Evolutionary conservation across 2,113 vertebrate genomes (phyloP).

Genomic region (Corvus moneduloides): DNA sequence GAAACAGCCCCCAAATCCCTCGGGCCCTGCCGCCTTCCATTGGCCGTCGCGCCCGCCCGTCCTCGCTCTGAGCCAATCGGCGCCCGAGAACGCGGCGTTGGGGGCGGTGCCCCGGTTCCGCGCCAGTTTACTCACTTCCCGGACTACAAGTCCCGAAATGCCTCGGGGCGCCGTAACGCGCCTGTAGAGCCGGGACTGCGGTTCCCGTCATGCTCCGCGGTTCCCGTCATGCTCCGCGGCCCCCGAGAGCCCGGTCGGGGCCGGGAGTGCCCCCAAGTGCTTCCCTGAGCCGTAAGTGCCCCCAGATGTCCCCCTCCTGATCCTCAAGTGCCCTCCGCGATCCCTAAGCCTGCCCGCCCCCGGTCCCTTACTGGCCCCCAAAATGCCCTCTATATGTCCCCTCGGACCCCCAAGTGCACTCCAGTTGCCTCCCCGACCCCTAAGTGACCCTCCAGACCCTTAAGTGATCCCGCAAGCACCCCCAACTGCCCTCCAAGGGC

Average conservation of each 20-base stretch:
- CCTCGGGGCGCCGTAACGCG: accelerated
- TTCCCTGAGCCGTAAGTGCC: background rate
- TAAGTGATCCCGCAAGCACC: background rate
- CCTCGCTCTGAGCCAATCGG: background rate
- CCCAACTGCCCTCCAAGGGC: no score
- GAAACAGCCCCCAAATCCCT: background rate
- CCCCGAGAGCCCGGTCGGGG: accelerated
- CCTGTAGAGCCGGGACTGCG: background rate
- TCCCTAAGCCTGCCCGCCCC: no score
- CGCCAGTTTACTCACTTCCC: background rate
- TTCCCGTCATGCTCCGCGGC: no score
- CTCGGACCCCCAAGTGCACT: background rate
- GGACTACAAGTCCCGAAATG: background rate
- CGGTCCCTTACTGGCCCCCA: no score
- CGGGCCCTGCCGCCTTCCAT: background rate
- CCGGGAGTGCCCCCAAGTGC: background rate
- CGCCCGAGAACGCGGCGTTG: background rate
- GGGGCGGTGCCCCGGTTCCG: background rate
- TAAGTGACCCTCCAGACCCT: background rate
- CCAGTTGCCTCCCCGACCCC: no score
- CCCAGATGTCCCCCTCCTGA: background rate
- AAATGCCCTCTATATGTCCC: background rate
- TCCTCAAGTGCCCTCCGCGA: no score
- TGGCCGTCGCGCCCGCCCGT: background rate
- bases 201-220: no score